A percentile compares a stretch with the other conserved stretches of the same genome.
Evolutionary conservation across 2,888 invertebrate genomes (phyloP).

Genomic region (Aphodius sticticus): DNA sequence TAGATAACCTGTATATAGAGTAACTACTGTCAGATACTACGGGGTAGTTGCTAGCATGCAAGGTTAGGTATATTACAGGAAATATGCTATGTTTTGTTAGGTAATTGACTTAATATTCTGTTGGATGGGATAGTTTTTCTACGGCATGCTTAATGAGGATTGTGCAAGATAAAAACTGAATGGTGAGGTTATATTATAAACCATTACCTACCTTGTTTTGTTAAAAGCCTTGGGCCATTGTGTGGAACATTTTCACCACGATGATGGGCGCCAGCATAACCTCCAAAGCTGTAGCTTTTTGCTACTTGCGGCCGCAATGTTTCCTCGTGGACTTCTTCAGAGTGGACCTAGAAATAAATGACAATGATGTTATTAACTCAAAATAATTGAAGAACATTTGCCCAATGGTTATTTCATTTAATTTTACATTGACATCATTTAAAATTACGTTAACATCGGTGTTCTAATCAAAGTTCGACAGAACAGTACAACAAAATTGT

Average conservation of each 20-base stretch:
- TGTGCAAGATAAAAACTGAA: constrained; percentile 22
- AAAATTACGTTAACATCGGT: too few species aligned
- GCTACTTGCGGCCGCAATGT: constrained; percentile 68
- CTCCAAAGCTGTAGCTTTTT: constrained; percentile 90
- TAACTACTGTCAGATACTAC: neutral
- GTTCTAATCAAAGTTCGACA: too few species aligned
- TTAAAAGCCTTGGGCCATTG: constrained; percentile 72
- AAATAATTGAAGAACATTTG: too few species aligned
- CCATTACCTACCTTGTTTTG: constrained; percentile 79
- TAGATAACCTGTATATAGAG: constrained; percentile 26
- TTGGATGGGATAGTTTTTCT: too few species aligned
- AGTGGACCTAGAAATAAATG: constrained; percentile 63
- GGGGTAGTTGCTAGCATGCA: neutral
- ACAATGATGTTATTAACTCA: constrained; percentile 27
- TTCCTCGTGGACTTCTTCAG: constrained; percentile 62
- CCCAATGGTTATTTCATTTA: too few species aligned
- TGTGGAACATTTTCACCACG: constrained; percentile 72
- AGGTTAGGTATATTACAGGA: too few species aligned
- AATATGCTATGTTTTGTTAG: too few species aligned
- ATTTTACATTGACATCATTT: too few species aligned
- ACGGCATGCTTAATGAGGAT: constrained; percentile 11
- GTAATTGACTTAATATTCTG: too few species aligned
- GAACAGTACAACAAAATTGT: too few species aligned
- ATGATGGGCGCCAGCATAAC: constrained; percentile 69
- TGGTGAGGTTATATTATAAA: constrained; percentile 6